Evolutionary conservation across 2,888 invertebrate species (phyloP), one percentile per base, ranked within the genome.

Genomic region (Augiades crinisus): DNA sequence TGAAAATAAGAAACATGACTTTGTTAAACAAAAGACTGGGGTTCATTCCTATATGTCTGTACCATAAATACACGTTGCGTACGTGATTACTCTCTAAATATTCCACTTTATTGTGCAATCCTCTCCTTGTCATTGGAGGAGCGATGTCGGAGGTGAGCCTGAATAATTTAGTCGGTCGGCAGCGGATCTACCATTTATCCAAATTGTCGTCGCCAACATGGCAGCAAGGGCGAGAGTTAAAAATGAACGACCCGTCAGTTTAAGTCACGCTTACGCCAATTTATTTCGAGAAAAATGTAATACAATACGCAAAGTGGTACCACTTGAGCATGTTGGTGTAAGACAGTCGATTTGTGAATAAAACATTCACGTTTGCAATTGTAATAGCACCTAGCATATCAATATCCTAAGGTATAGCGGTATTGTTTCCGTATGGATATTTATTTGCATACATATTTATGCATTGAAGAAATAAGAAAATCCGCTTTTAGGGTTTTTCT

Each of bases 81-180:
- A 79, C 80, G 82, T 84, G 86, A 85, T 84, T 80, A 81, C 81
- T 78, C 72, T 72, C 73, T 83, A 81, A 85, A 85, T 85, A 85
- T 86, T 81, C 78, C 78, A 78, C 79, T 84, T 81, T 86, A 84
- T 79, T 77, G 79, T 77, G 68, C 82, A 83, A 78, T 82, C 72
- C 76, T 76, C 72, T 81, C 72, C 76, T 78, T 79, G 82, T 81
- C 82, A 78, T 71, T 67, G 72, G 78, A 79, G 77, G 78, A 78
- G 72, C 71, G 72, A 75, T 75, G 72, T 65, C 75, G 72, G 65
- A 75, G 71, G 63, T 66, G 59, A 63, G 61, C 59, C 63, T 86
- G 82, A 87, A 87, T 88, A 79, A 85, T 87, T 83, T 78, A 88
- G 73, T 61, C 59, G 68, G 78, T 65, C 68, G 82, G 69, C 77